Conservation (phyloP, 2,888 invertebrate genomes). For the Thymelicus lineola region DNA sequence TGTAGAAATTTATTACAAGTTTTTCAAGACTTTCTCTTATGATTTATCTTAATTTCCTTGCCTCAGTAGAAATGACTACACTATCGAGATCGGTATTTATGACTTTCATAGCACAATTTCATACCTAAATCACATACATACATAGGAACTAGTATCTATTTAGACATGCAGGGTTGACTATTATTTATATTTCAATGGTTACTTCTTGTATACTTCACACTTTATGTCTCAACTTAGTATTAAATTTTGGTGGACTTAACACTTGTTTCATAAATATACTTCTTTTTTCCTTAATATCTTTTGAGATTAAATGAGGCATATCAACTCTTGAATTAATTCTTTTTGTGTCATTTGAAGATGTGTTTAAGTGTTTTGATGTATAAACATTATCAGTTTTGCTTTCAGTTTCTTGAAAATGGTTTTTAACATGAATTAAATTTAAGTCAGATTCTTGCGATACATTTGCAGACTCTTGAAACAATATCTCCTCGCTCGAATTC, state of each 20-base stretch:
- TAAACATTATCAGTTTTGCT: conserved; percentile 44
- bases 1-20: not conserved
- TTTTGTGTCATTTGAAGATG: conserved; percentile 43
- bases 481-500: conserved; percentile 77
- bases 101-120: conserved; percentile 31
- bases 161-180: conserved; percentile 1
- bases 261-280: conserved; percentile 85
- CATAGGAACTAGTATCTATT: not conserved
- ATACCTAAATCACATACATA: conserved; percentile 10
- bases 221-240: conserved; percentile 74
- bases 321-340: conserved; percentile 37
- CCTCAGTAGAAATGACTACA: conserved; percentile 21
- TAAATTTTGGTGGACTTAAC: conserved; percentile 84
- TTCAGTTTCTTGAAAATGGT: conserved; percentile 54
- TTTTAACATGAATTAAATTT: conserved; percentile 59
- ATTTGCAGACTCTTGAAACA: conserved; percentile 71
- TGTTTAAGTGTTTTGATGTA: conserved; percentile 52
- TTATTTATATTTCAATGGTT: not conserved
- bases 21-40: not conserved
- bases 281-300: conserved; percentile 80
- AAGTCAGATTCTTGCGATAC: conserved; percentile 56
- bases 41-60: conserved; percentile 1
- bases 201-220: conserved; percentile 48
- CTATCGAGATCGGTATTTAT: conserved; percentile 35
- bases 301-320: conserved; percentile 52